Evolutionary conservation across 2,113 vertebrate genomes (phyloP).

Genomic region (Bambusicola thoracicus): DNA sequence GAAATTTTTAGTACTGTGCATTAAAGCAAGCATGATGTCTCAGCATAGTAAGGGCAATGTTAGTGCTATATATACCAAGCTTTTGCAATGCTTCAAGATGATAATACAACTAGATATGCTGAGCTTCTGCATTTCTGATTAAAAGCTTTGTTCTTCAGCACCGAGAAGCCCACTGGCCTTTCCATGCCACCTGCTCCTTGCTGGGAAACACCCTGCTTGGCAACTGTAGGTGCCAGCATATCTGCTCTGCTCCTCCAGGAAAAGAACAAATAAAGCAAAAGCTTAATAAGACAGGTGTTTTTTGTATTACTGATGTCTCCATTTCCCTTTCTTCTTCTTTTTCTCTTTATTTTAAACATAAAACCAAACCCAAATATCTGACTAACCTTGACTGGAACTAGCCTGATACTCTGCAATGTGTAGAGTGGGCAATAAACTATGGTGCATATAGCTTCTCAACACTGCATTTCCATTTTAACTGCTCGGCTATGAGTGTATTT

Average conservation of each 20-base stretch:
- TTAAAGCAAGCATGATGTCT: conserved; percentile 67
- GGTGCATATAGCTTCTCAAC: conserved; percentile 10
- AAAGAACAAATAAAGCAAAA: neutral
- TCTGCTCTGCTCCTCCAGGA: neutral
- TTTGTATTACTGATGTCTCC: neutral
- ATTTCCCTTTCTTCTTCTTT: neutral
- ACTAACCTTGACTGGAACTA: conserved; percentile 52
- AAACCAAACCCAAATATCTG: neutral
- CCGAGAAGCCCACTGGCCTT: neutral
- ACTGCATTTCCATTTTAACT: conserved; percentile 64
- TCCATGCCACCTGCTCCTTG: neutral
- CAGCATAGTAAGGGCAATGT: conserved; percentile 46
- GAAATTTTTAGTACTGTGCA: conserved; percentile 62
- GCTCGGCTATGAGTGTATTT: conserved; percentile 58
- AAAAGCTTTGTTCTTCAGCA: neutral
- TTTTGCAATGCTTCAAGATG: neutral
- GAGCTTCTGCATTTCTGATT: conserved; percentile 36
- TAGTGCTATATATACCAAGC: conserved; percentile 29
- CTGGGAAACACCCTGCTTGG: neutral
- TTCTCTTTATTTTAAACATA: neutral
- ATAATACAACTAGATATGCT: conserved; percentile 43
- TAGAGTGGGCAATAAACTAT: conserved; percentile 53
- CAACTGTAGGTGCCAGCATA: neutral
- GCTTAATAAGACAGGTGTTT: neutral
- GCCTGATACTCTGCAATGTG: neutral